phyloP scores from a whole-genome alignment of 2,113 vertebrate species.

The Aptenodytes patagonicus region DNA sequence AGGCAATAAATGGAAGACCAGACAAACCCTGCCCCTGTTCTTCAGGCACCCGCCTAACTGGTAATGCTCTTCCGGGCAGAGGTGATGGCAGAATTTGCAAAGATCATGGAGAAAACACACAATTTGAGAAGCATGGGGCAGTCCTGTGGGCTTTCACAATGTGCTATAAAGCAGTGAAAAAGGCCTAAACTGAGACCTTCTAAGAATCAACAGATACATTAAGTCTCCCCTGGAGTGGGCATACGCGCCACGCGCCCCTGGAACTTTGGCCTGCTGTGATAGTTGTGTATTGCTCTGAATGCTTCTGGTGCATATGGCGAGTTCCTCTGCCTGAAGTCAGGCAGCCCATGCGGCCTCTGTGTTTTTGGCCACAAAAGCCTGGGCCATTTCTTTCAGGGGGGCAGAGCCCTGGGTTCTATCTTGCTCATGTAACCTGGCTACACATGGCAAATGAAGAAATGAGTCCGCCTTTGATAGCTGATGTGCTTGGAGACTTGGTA shows the following conservation, averaged over 20 bases:
- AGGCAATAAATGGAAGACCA: background rate
- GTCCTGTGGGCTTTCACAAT: background rate
- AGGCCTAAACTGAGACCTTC: background rate
- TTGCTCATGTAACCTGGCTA: background rate
- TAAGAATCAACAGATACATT: background rate
- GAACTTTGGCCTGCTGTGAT: background rate
- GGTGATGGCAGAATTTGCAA: background rate
- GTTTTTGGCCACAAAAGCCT: background rate
- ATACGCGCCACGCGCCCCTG: rapidly evolving
- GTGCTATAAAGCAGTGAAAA: background rate
- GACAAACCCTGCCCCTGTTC: background rate
- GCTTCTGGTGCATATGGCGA: background rate
- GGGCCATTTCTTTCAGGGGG: background rate
- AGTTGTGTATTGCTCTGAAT: background rate
- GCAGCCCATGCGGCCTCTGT: background rate
- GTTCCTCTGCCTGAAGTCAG: background rate
- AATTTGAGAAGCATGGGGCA: background rate
- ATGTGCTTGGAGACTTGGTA: background rate
- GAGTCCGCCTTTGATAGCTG: background rate
- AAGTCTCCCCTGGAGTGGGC: background rate
- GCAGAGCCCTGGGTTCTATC: background rate
- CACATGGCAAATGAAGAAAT: background rate
- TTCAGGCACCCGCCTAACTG: background rate
- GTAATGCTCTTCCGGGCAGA: background rate
- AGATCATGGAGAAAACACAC: background rate